Evolutionary conservation across 2,113 vertebrate species (phyloP), one percentile per base, ranked within the genome.

Genomic region (Eolophus roseicapilla): DNA sequence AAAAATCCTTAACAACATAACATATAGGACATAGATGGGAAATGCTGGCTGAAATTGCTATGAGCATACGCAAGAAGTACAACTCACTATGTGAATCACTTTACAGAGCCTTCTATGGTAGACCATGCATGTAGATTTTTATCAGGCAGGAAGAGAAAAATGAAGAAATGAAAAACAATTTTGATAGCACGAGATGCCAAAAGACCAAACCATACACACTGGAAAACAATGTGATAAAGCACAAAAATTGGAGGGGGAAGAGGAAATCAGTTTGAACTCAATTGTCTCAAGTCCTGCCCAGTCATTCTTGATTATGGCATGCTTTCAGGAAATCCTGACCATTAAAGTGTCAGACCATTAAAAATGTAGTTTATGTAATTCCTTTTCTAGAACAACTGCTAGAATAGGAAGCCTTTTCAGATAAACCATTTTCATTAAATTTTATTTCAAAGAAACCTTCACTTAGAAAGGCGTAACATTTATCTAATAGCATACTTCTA

Each of bases 291-390:
- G 88, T 87, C 86, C 91, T 95, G 65, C 77, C 83, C 88, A 88
- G 73, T 78, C 92, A 81, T 71, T 90, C 92, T 88, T 94, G 93
- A 96, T 94, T 92, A 91, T 13, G 6, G 80, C 35, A 76, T 84
- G 65, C 50, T 49, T 88, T 27, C 77, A 96, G 96, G 95, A 97
- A 96, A 96, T 97, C 93, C 93, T 93, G 93, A 59, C 86, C 73
- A 92, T 93, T 93, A 96, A 95, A 70, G 20, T 93, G 86, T 92
- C 93, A 95, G 74, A 63, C 53, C 28, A 96, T 82, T 94, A 91
- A 94, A 93, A 95, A 83, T 27, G 25, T 17, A 88, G 77, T 93
- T 97, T 91, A 95, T 76, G 60, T 73, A 90, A 94, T 49, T 82
- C 25, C 21, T 81, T 86, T 88, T 49, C 88, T 93, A 88, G 27